These are phyloP conservation scores for Trissolcus japonicus DNA, from an alignment of 2,888 invertebrate species.

Conservation along the genomic window DNA sequence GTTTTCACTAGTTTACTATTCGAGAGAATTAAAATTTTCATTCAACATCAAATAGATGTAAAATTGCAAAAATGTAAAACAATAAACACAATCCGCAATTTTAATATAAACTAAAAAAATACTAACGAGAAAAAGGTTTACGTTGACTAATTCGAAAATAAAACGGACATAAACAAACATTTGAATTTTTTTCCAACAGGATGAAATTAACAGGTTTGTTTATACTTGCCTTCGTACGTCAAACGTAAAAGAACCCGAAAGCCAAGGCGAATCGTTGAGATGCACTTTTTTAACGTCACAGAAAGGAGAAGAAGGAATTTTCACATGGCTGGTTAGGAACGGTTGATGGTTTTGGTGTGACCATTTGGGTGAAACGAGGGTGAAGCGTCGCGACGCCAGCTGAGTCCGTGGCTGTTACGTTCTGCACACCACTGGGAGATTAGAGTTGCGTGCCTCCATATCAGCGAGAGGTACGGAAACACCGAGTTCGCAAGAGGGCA, in stretches of 20 bases:
- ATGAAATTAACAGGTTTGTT: background rate
- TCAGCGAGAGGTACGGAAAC: slow-evolving; percentile 50
- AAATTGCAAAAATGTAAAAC: no score
- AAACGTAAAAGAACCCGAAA: background rate
- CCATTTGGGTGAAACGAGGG: slow-evolving; percentile 36
- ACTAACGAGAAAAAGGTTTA: no score
- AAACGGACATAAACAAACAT: no score
- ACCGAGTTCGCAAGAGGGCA: slow-evolving; percentile 49
- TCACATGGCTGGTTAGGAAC: slow-evolving; percentile 42
- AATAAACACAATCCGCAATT: no score
- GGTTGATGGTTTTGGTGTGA: slow-evolving; percentile 15
- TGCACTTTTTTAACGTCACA: background rate
- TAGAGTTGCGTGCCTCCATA: slow-evolving; percentile 57
- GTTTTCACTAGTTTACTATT: no score
- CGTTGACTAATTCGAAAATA: no score
- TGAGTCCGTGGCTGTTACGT: slow-evolving; percentile 62
- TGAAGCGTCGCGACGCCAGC: slow-evolving; percentile 44
- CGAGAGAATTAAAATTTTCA: no score
- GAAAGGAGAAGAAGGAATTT: slow-evolving; percentile 5
- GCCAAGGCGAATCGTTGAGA: background rate
- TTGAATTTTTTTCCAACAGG: background rate
- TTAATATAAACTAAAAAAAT: no score
- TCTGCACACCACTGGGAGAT: slow-evolving; percentile 72
- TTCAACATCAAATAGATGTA: no score
- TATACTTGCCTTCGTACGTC: background rate